Evolutionary conservation across 2,113 vertebrate species (phyloP), one percentile per base, ranked within the genome.

Genomic region (Entosphenus tridentatus): DNA sequence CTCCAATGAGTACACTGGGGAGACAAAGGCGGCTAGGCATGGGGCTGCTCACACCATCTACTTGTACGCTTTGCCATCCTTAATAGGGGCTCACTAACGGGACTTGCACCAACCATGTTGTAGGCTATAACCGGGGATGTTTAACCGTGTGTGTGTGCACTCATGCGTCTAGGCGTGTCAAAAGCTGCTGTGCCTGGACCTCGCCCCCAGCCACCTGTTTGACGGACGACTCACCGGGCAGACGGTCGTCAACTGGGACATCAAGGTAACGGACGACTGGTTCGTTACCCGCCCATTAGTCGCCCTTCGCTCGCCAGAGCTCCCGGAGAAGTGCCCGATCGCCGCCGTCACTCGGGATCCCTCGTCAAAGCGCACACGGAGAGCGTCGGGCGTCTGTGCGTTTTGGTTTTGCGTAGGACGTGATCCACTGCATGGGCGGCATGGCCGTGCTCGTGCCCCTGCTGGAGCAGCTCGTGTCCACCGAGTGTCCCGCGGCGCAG

Each of bases 141-240:
- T 39, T 39, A 39, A 39, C 39, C 39, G 6, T 39, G 39, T 39
- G 39, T 39, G 39, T 39, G 39, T 39, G 39, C 39, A 5, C 39
- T 39, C 39, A 3, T 39, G 39, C 39, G 39, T 71, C 54, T 71
- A 96, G 92, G 92, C 93, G 69, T 96, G 87, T 75, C 89, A 85
- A 78, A 87, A 79, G 75, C 92, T 96, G 76, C 95, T 93, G 77
- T 98, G 93, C 75, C 74, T 87, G 78, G 92, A 96, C 75, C 81
- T 98, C 57, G 87, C 92, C 12, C 86, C 88, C 12, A 82, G 83
- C 74, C 87, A 86, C 1, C 68, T 77, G 14, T 82, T 93, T 69
- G 88, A 96, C 0, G 93, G 93, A 72, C 84, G 93, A 68, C 80
- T 98, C 73, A 98, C 93, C 0, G 93, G 93, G 8, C 86, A 98